phyloP scores from a whole-genome alignment of 1,140 invertebrate species.

The Medauroidea extradentata region DNA sequence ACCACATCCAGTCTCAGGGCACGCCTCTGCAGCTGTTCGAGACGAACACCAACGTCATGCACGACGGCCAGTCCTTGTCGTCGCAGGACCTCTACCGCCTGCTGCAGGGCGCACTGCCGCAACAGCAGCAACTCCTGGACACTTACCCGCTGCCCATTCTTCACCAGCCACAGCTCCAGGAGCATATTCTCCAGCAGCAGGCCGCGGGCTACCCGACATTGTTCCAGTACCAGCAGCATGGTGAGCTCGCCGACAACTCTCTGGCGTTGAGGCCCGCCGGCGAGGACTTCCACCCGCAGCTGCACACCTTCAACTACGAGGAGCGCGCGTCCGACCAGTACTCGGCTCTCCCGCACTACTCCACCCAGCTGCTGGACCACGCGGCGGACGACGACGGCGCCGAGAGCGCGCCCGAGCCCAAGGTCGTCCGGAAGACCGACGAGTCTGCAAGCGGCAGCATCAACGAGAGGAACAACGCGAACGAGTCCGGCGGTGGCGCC shows the following conservation, averaged over 20 bases:
- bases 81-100: conserved; percentile 6
- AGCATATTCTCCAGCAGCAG: conserved; percentile 1
- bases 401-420: conserved; percentile 28
- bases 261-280: neutral
- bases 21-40: too few species aligned
- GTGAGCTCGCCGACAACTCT: neutral
- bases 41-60: too few species aligned
- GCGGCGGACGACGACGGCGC: conserved; percentile 32
- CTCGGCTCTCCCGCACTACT: conserved; percentile 31
- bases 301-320: conserved; percentile 50
- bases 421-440: conserved; percentile 13
- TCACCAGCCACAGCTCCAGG: conserved; percentile 1
- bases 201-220: neutral
- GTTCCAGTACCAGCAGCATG: neutral
- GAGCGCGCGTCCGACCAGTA: conserved; percentile 40
- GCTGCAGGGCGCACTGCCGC: neutral
- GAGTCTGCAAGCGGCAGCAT: conserved; percentile 20
- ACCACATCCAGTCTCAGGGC: too few species aligned
- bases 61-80: neutral
- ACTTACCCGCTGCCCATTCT: neutral
- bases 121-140: neutral
- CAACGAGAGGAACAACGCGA: neutral
- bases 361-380: conserved; percentile 21
- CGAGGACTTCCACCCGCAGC: conserved; percentile 1
- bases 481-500: neutral